Conservation (phyloP, 2,113 vertebrate species). For the Butorides virescens region DNA sequence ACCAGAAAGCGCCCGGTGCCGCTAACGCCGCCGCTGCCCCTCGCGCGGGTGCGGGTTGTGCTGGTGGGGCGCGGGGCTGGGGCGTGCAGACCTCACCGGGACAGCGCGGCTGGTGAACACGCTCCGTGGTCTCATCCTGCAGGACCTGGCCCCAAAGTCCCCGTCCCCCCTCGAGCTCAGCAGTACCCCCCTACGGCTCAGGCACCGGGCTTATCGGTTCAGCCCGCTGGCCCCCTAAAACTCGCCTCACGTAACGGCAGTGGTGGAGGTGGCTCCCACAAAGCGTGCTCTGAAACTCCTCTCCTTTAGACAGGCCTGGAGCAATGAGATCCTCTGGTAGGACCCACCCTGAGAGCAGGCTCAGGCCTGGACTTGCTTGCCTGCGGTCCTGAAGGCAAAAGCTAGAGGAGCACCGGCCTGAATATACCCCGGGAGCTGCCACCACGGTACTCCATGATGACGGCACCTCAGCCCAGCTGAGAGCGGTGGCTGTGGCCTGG, state of each 20-base stretch:
- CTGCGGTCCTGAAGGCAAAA: background rate
- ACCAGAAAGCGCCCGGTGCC: background rate
- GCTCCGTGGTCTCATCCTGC: background rate
- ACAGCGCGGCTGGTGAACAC: background rate
- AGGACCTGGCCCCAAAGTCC: background rate
- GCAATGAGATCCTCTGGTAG: conserved; percentile 1
- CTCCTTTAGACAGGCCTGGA: background rate
- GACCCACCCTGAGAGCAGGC: conserved; percentile 26
- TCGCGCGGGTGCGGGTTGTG: background rate
- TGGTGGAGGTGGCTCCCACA: background rate
- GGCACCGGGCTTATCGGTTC: background rate
- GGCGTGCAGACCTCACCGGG: background rate
- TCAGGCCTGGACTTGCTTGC: conserved; percentile 39
- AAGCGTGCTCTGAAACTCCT: background rate
- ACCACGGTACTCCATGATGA: background rate
- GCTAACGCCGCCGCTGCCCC: background rate
- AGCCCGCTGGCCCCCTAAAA: background rate
- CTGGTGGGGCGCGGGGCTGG: background rate
- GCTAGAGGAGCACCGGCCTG: background rate
- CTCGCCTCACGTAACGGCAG: background rate
- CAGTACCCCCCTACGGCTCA: background rate
- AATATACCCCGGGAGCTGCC: background rate
- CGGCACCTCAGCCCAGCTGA: background rate
- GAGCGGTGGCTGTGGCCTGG: background rate
- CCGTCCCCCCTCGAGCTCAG: background rate